Conservation (phyloP, 2,113 vertebrate species). For the Prinia subflava region DNA sequence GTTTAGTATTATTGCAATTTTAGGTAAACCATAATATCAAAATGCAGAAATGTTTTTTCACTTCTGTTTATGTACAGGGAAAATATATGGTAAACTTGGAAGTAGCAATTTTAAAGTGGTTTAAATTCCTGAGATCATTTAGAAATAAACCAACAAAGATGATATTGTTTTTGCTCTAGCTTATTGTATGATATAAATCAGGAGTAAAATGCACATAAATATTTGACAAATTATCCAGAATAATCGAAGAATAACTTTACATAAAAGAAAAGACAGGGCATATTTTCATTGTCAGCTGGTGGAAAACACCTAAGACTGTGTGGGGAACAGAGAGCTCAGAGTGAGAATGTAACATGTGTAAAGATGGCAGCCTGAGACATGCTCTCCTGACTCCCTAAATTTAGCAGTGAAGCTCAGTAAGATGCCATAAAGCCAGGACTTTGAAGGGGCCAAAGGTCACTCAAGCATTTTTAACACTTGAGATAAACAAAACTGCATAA, state of each 20-base stretch:
- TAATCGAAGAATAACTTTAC: not conserved
- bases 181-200: not conserved
- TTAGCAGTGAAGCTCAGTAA: not conserved
- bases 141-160: not conserved
- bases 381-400: not conserved
- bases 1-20: not conserved
- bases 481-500: not conserved
- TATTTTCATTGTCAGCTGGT: not conserved
- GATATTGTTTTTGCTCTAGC: not conserved
- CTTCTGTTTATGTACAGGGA: not conserved
- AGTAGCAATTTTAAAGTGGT: not conserved
- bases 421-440: not conserved
- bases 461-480: conserved; percentile 16
- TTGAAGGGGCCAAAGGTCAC: not conserved
- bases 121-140: not conserved
- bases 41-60: not conserved
- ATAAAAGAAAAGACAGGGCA: not conserved
- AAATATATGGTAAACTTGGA: not conserved
- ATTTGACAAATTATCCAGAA: not conserved
- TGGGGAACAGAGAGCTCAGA: not conserved
- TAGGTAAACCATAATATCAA: not conserved
- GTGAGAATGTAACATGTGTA: not conserved
- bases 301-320: not conserved
- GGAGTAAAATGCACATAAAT: not conserved
- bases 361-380: not conserved